Base-by-base conservation (phyloP, 1,140 invertebrate genomes). In the Diploscapter pachys region DNA sequence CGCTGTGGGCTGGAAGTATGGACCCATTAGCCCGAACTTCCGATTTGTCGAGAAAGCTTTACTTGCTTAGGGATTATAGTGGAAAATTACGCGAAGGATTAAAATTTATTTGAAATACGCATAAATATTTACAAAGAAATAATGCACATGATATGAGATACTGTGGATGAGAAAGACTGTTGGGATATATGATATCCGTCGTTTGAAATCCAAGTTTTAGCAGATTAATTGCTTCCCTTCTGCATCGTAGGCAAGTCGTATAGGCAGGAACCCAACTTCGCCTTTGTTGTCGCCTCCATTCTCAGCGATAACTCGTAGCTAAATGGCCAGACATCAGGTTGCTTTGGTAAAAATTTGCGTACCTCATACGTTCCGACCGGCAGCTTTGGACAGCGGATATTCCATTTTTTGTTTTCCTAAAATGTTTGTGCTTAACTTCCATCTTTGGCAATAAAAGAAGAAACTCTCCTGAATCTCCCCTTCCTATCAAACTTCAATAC, bases 201-300 rank as follows among this genome's bases (percentile, higher is more conserved):
- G 31, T 31, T 31, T 31, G 31, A 31, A 31, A 31, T 31, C 31
- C 31, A 31, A 31, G 31, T 31, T 31, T 31, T 72, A 78, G 54
- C 77, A 78, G 52, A 76, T 76, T 4, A 76, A 53, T 9, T 77
- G 63, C 13, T 66, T 64, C n/a, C 75, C 77, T 52, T 72, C 59
- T n/a, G 69, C 31, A 68, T 78, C 74, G 56, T 71, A n/a, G n/a
- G 77, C 61, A 5, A 78, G 13, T 13, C 77, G 73, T 59, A 76
- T 77, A 5, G 77, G 77, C 9, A 78, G 50, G 62, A 78, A 78
- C 2, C 77, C 77, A 55, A 78, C 65, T 68, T 78, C 77, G 61
- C 77, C 77, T 67, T 72, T 71, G 55, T 78, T 77, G 8, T 71
- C 70, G 11, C 73, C 77, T 3, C 57, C 50, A 52, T 78, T 78